These are phyloP conservation scores for Tetraodon nigroviridis DNA, from an alignment of 2,113 vertebrate genomes.

Conservation along the genomic window DNA sequence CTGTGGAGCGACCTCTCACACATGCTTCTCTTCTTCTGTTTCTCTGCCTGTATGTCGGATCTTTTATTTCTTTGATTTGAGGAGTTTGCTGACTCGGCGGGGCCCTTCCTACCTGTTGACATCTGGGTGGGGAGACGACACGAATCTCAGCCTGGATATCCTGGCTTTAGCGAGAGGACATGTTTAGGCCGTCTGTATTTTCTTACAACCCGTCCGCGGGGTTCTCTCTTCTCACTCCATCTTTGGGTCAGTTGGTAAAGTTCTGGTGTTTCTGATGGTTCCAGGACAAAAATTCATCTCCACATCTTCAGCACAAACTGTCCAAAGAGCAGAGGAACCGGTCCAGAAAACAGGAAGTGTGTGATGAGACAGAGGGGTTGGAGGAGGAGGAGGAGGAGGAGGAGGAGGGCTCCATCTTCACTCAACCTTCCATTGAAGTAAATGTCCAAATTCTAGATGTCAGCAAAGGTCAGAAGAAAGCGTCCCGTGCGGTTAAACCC, in stretches of 20 bases:
- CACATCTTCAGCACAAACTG: conserved; percentile 34
- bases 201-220: too few species aligned
- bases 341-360: conserved; percentile 29
- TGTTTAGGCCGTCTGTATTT: too few species aligned
- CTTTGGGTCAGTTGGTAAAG: too few species aligned
- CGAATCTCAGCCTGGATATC: too few species aligned
- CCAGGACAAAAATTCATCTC: conserved; percentile 36
- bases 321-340: conserved; percentile 60
- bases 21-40: too few species aligned
- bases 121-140: too few species aligned
- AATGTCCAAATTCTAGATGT: conserved; percentile 53
- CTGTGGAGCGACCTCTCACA: too few species aligned
- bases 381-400: conserved; percentile 11
- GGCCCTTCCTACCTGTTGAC: too few species aligned
- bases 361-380: conserved; percentile 1
- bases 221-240: too few species aligned
- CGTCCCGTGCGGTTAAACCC: conserved; percentile 14
- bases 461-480: background rate
- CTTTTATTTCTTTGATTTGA: background rate
- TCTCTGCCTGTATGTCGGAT: background rate
- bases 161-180: too few species aligned
- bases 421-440: conserved; percentile 40
- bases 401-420: background rate
- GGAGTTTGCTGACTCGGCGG: too few species aligned
- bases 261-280: conserved; percentile 14